Percentiles rank a stretch among this genome's conserved stretches.
These are phyloP conservation scores for Drosophila repleta DNA, from an alignment of 1,140 invertebrate genomes.

Conservation along the genomic window DNA sequence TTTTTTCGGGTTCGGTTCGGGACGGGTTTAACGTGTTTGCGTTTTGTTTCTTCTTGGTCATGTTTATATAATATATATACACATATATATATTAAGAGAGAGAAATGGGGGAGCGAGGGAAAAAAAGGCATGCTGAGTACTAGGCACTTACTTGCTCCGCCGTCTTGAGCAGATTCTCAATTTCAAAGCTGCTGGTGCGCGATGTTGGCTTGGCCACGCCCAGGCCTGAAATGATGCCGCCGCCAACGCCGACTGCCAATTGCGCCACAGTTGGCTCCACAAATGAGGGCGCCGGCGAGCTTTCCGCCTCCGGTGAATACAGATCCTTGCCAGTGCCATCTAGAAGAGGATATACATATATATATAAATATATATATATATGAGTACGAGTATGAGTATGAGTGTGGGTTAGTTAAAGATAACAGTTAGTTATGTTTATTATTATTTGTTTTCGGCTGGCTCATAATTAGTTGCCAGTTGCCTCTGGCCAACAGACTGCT, in stretches of 20 bases:
- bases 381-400: conserved; percentile 6
- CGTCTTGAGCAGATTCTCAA: conserved; percentile 93
- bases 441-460: conserved; percentile 50
- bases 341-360: too few relatives aligned
- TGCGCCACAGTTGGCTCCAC: conserved; percentile 70
- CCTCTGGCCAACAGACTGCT: background rate
- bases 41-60: conserved; percentile 55
- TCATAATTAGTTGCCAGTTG: conserved; percentile 54
- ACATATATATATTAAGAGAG: conserved; percentile 1
- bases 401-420: conserved; percentile 43
- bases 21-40: conserved; percentile 58
- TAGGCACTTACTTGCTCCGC: conserved; percentile 85
- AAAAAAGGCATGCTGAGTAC: conserved; percentile 6
- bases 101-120: background rate
- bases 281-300: conserved; percentile 84
- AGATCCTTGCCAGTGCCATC: conserved; percentile 86
- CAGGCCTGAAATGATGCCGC: conserved; percentile 57
- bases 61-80: conserved; percentile 39
- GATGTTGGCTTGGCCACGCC: conserved; percentile 87
- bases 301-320: conserved; percentile 88
- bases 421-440: conserved; percentile 63
- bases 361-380: too few relatives aligned
- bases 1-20: conserved; percentile 7
- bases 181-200: conserved; percentile 94
- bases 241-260: conserved; percentile 50